Evolutionary conservation across 2,888 invertebrate genomes (phyloP).

Genomic region (Latheticus oryzae): DNA sequence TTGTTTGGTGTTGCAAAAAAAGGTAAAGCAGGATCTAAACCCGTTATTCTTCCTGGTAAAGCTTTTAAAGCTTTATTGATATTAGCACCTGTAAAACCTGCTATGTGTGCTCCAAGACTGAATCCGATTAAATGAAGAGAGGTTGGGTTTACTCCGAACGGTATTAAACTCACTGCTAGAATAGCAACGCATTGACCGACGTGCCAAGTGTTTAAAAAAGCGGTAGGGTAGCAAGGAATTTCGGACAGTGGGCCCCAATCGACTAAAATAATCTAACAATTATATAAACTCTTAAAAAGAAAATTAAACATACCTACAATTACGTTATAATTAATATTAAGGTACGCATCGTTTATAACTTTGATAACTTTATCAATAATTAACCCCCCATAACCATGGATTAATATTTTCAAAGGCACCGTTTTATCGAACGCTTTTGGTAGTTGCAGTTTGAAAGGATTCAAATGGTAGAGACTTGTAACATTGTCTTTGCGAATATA

Average conservation of each 20-base stretch:
- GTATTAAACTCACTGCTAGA: slow-evolving; percentile 63
- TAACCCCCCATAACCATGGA: slow-evolving; percentile 66
- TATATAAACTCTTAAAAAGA: too few species aligned
- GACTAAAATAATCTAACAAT: slow-evolving; percentile 62
- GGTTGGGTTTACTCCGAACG: slow-evolving; percentile 58
- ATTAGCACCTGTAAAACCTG: slow-evolving; percentile 64
- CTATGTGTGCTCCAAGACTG: slow-evolving; percentile 71
- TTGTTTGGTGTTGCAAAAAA: slow-evolving; percentile 68
- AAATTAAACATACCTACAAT: slow-evolving; percentile 52
- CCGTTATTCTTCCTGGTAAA: slow-evolving; percentile 63
- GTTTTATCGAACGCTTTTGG: slow-evolving; percentile 52
- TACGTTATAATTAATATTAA: slow-evolving; percentile 57
- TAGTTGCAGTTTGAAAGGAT: slow-evolving; percentile 57
- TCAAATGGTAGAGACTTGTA: slow-evolving; percentile 47
- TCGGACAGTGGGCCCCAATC: slow-evolving; percentile 69
- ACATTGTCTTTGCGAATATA: slow-evolving; percentile 49
- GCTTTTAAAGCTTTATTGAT: slow-evolving; percentile 55
- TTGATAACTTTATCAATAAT: slow-evolving; percentile 60
- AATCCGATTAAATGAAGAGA: slow-evolving; percentile 70
- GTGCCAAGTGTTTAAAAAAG: slow-evolving; percentile 70
- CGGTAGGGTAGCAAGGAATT: slow-evolving; percentile 70
- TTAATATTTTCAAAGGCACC: slow-evolving; percentile 58
- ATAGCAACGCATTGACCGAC: slow-evolving; percentile 70
- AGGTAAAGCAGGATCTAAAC: slow-evolving; percentile 74
- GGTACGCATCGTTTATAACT: slow-evolving; percentile 58